Base-by-base conservation (phyloP, 2,888 invertebrate genomes). In the Serripes groenlandicus region DNA sequence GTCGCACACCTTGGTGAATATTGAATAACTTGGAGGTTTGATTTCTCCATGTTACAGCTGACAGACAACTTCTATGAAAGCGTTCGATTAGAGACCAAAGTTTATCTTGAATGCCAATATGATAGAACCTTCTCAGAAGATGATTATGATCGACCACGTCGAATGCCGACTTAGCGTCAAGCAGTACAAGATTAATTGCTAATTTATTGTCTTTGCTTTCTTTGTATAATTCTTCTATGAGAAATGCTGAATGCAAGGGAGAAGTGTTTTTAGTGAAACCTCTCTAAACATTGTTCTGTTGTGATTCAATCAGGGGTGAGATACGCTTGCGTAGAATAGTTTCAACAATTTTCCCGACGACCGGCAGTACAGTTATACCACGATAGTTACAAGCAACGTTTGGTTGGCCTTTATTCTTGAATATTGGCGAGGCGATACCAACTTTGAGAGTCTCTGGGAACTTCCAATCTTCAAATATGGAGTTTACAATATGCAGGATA, bases 231-330 rank as follows among this genome's bases (percentile, higher is more conserved):
- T 68, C 49, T 21, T 68, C 68, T 42, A 68, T n/a, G 2, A 42
- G n/a, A 3, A 42, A 4, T 7, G 68, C 68, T 7, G 42, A 23
- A 21, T 68, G 35, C 23, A 68, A 18, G 4, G 68, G 68, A 26
- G 68, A 68, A 5, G 68, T 26, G n/a, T 26, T 21, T n/a, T 35
- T 35, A 15, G 68, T 68, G 42, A 68, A 68, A 2, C 68, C 68
- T 42, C 49, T 37, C n/a, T 68, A 49, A 21, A 23, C 4, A 11
- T 15, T 42, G 21, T n/a, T 68, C 26, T 68, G 42, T 7, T 11
- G n/a, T 26, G 3, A n/a, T 68, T 35, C 18, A 2, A 68, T 4
- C 9, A 2, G 15, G 3, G 4, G 7, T n/a, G 23, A 15, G 15
- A 68, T 49, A 28, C 68, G 37, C 3, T 21, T 42, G 7, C 35